Percentiles rank a stretch among this genome's conserved stretches.
Conservation (phyloP, 2,888 invertebrate genomes). For the Chrysopilus asiliformis region DNA sequence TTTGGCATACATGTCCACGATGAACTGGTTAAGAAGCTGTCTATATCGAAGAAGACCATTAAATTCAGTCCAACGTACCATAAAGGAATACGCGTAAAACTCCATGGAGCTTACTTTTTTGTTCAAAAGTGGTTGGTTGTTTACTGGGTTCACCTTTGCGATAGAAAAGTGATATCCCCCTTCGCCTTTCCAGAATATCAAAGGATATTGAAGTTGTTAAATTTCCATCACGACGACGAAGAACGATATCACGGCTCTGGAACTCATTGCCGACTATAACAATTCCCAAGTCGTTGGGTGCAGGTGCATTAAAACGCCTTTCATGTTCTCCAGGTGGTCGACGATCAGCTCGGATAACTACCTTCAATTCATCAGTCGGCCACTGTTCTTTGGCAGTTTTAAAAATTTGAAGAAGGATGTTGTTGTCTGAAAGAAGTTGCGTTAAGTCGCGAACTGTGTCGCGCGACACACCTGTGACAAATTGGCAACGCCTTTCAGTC, state of each 20-base stretch:
- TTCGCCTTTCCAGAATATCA: not conserved
- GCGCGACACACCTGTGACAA: slow-evolving; percentile 15
- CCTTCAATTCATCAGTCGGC: not conserved
- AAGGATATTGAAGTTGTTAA: not conserved
- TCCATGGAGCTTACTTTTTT: not conserved
- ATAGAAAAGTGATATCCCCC: not conserved
- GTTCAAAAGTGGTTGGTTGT: too few species aligned
- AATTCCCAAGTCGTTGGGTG: not conserved
- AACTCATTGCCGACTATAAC: not conserved
- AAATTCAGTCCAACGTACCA: not conserved
- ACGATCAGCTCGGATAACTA: not conserved
- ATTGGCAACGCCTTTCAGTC: slow-evolving; percentile 10
- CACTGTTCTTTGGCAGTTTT: not conserved
- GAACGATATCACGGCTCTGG: not conserved
- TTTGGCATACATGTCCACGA: not conserved
- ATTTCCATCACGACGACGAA: not conserved
- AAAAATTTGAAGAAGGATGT: not conserved
- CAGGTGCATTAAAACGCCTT: not conserved
- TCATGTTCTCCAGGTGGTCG: not conserved
- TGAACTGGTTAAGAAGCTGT: not conserved
- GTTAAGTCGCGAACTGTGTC: slow-evolving; percentile 13
- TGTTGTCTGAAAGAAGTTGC: slow-evolving; percentile 2
- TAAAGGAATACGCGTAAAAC: not conserved
- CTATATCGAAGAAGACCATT: not conserved
- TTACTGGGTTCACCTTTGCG: too few species aligned